Evolutionary conservation across 2,888 invertebrate species (phyloP).

Genomic region (Rotaria magnacalcarata): DNA sequence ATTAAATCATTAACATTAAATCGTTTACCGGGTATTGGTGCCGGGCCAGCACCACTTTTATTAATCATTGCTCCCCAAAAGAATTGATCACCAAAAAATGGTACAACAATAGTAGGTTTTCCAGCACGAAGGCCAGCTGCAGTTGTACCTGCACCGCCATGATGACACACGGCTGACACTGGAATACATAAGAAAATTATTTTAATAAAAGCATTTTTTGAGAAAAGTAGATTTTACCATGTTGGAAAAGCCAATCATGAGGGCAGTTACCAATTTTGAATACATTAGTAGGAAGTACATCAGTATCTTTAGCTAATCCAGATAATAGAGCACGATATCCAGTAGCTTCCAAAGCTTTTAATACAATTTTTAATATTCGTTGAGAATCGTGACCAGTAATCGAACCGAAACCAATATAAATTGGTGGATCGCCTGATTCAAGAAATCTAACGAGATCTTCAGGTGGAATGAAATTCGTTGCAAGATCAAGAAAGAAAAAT

Average conservation of each 20-base stretch:
- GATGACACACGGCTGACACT: neutral
- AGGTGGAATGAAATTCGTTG: neutral
- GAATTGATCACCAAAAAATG: slow-evolving; percentile 20
- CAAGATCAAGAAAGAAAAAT: slow-evolving; percentile 9
- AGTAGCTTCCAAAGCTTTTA: neutral
- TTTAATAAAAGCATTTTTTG: too few relatives aligned
- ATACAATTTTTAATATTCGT: neutral
- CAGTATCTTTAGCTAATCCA: neutral
- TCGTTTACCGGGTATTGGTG: neutral
- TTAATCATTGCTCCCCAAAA: neutral
- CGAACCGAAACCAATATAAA: slow-evolving; percentile 5
- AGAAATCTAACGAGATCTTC: neutral
- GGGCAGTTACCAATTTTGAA: neutral
- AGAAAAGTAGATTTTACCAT: too few relatives aligned
- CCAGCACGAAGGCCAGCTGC: neutral
- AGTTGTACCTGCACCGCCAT: slow-evolving; percentile 3
- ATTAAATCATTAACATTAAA: neutral
- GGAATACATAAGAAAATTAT: too few relatives aligned
- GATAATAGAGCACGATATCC: neutral
- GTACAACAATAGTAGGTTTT: neutral
- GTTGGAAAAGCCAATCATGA: neutral
- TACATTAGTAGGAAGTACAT: neutral
- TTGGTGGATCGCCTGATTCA: neutral
- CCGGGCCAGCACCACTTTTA: neutral
- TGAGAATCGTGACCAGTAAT: neutral